Evolutionary conservation across 2,797 vertebrate genomes (phyloP), one percentile per base, ranked within the genome.

Genomic region (Netta rufina): DNA sequence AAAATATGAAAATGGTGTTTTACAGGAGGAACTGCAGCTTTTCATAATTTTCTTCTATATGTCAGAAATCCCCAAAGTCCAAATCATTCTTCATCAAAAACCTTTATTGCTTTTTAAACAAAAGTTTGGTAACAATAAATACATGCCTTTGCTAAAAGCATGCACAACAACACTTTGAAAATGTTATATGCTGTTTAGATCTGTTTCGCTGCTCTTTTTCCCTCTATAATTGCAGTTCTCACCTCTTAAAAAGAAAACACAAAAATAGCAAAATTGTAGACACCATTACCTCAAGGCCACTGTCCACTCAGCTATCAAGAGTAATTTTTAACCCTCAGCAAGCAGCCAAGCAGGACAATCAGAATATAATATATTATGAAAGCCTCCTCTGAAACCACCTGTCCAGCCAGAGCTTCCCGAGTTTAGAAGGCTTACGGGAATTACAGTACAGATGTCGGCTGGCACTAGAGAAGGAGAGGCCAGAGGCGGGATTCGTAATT

Each of bases 271-370:
- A 83, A 86, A 10, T 11, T 25, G 5, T 25, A n/a, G 21, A 39
- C 6, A 81, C 33, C 18, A 21, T 43, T 49, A 69, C 58, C 8
- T 41, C 58, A 51, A 7, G 51, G 38, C 20, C 56, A 25, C 33
- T 45, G 39, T 62, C 74, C 49, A 62, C 25, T 75, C 66, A 18
- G 5, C 54, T 89, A 78, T 75, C 54, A 64, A 73, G 66, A 56
- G 27, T 49, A 7, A 67, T 84, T 95, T 95, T 90, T 89, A 92
- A 84, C 39, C 28, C 67, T 84, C 74, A 69, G 20, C 12, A 84
- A 84, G 78, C 49, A 92, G 78, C 39, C 20, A 19, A 92, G 69
- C 60, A 82, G 47, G 47, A 36, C 57, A 79, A 74, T 86, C 72
- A 76, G 67, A 88, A 84, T 15, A 22, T 5, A 87, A 90, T 24